A percentile compares a stretch with the other conserved stretches of the same genome.
phyloP scores from a whole-genome alignment of 2,888 invertebrate genomes.

The Augochlorella aurata region DNA sequence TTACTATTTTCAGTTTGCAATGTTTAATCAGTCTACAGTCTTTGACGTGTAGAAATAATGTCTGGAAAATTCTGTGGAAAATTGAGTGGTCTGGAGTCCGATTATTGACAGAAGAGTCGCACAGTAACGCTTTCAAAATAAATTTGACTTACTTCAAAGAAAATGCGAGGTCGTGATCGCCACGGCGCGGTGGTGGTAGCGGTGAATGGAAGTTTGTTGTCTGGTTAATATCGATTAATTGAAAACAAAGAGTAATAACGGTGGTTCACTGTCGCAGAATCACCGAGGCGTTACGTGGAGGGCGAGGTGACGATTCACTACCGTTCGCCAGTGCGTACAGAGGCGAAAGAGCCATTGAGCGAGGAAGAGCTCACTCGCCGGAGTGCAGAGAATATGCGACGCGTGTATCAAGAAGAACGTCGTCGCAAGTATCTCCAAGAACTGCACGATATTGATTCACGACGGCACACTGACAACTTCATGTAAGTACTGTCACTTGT shows the following conservation, averaged over 20 bases:
- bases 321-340: constrained; percentile 93
- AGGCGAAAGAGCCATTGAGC: constrained; percentile 92
- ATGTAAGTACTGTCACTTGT: constrained; percentile 83
- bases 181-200: neutral
- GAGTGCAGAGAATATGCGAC: constrained; percentile 95
- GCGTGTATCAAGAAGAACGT: constrained; percentile 93
- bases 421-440: constrained; percentile 96
- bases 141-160: neutral
- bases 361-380: constrained; percentile 94
- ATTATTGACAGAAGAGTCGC: too few species aligned
- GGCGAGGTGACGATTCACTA: constrained; percentile 97
- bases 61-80: too few species aligned
- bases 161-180: neutral
- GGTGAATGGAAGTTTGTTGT: neutral
- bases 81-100: too few species aligned
- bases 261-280: constrained; percentile 84
- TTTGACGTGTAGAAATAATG: too few species aligned
- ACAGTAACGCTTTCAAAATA: neutral
- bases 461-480: constrained; percentile 97
- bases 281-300: constrained; percentile 94
- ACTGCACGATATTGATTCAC: constrained; percentile 95
- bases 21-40: too few species aligned
- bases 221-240: neutral
- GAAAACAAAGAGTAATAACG: constrained; percentile 14
- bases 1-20: too few species aligned